phyloP scores from a whole-genome alignment of 2,113 vertebrate genomes.

The Pedetes capensis region DNA sequence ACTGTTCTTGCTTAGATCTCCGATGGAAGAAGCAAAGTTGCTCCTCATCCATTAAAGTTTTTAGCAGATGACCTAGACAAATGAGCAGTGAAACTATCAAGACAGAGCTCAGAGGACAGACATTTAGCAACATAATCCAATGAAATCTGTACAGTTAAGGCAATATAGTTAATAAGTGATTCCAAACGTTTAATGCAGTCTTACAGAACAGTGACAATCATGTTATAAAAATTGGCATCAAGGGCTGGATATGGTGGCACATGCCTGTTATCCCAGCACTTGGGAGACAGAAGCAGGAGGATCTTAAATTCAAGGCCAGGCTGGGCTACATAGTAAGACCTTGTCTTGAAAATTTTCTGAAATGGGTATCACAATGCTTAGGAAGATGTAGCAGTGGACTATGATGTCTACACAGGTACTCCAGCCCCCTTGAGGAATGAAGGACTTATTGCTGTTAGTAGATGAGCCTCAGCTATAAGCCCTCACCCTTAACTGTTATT shows the following conservation, averaged over 20 bases:
- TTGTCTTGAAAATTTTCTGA: not conserved
- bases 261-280: not conserved
- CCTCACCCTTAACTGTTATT: no score
- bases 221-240: not conserved
- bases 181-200: not conserved
- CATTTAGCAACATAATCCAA: not conserved
- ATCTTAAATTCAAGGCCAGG: not conserved
- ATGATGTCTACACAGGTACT: not conserved
- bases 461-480: not conserved
- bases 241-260: not conserved
- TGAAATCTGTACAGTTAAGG: not conserved
- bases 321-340: not conserved
- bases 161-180: not conserved
- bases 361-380: not conserved
- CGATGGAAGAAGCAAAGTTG: not conserved
- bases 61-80: not conserved
- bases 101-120: not conserved
- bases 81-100: not conserved
- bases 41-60: not conserved
- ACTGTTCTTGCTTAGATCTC: conserved; percentile 7
- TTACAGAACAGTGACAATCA: not conserved
- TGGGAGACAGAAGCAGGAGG: not conserved
- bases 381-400: not conserved
- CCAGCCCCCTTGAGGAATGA: not conserved
- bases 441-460: not conserved